Percentiles rank a stretch among this genome's conserved stretches.
These are phyloP conservation scores for Nematolebias whitei DNA, from an alignment of 2,113 vertebrate species.

Conservation along the genomic window DNA sequence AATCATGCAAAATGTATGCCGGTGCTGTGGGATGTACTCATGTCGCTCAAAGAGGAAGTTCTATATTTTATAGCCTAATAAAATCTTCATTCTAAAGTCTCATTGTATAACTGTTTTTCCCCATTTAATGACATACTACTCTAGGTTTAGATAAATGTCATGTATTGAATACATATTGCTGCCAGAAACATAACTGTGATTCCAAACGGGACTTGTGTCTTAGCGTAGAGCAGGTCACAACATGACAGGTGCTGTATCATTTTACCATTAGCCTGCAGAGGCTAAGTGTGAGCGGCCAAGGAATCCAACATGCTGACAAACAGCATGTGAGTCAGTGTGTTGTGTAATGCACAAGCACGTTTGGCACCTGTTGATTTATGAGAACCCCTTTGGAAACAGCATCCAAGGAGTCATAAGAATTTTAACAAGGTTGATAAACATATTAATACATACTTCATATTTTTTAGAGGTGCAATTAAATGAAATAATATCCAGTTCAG, in stretches of 20 bases:
- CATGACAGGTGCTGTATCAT: slow-evolving; percentile 57
- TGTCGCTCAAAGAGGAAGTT: neutral
- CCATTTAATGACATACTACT: neutral
- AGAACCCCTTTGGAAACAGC: neutral
- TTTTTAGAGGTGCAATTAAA: too few species aligned
- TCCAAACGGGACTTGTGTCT: slow-evolving; percentile 24
- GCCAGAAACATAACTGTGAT: slow-evolving; percentile 27
- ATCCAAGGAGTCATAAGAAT: neutral
- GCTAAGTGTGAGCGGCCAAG: slow-evolving; percentile 23
- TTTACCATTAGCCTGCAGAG: slow-evolving; percentile 69
- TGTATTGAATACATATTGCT: slow-evolving; percentile 12
- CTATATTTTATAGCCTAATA: neutral
- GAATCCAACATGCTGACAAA: slow-evolving; percentile 11
- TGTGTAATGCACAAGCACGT: slow-evolving; percentile 5
- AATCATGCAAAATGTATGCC: neutral
- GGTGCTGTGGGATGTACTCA: neutral
- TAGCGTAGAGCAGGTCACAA: slow-evolving; percentile 46
- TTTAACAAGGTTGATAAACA: neutral
- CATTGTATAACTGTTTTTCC: neutral
- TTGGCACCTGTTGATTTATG: slow-evolving; percentile 2
- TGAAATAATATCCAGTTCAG: too few species aligned
- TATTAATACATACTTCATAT: neutral
- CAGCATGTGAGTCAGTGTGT: neutral
- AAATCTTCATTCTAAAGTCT: neutral
- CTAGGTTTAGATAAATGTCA: neutral